These are phyloP conservation scores for Alaudala cheleensis DNA, from an alignment of 2,113 vertebrate species.

Conservation along the genomic window DNA sequence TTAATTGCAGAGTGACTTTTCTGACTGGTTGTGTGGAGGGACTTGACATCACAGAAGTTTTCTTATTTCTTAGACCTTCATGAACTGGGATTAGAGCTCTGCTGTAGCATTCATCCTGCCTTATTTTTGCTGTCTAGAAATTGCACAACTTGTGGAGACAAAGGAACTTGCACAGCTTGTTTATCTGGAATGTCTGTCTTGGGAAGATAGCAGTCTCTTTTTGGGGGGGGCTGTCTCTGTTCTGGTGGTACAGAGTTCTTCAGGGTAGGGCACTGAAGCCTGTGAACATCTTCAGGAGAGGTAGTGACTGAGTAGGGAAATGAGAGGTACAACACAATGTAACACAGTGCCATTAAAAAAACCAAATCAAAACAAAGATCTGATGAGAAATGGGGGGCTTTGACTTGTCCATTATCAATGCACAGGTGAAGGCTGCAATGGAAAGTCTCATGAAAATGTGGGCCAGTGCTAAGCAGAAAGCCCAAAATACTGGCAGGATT, in stretches of 20 bases:
- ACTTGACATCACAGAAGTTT: not conserved
- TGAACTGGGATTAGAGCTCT: not conserved
- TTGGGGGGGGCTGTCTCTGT: not conserved
- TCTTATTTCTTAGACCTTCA: not conserved
- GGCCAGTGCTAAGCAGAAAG: not conserved
- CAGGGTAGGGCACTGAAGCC: not conserved
- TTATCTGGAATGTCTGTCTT: not conserved
- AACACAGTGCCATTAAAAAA: not conserved
- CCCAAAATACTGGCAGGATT: not conserved
- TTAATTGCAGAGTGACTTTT: not conserved
- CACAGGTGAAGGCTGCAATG: not conserved
- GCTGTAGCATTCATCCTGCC: not conserved
- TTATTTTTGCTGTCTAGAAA: not conserved
- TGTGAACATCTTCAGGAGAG: not conserved
- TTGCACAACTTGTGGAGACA: not conserved
- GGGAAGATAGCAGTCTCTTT: not conserved
- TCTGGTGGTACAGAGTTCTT: not conserved
- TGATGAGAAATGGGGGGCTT: not conserved
- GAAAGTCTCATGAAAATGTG: not conserved
- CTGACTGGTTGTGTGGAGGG: not conserved
- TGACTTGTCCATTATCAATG: rapidly evolving
- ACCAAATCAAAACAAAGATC: not conserved
- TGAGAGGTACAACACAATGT: not conserved
- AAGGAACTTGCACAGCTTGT: not conserved
- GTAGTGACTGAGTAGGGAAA: not conserved